Conservation (phyloP, 2,797 vertebrate species). For the Clamator glandarius region DNA sequence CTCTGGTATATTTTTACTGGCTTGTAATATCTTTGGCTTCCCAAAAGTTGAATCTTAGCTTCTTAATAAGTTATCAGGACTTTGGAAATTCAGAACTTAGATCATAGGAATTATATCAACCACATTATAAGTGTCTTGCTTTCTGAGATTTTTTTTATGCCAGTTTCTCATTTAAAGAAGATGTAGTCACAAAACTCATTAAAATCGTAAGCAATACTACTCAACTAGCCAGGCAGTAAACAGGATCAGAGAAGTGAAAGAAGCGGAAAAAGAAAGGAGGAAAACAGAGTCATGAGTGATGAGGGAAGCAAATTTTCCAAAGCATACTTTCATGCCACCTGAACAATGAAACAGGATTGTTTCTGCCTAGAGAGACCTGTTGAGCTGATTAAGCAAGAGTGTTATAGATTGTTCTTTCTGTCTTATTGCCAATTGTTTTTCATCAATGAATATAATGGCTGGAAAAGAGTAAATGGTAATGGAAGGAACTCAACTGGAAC, state of each 20-base stretch:
- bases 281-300: not conserved
- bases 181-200: not conserved
- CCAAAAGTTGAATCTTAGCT: not conserved
- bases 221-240: not conserved
- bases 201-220: not conserved
- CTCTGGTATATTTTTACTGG: not conserved
- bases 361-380: not conserved
- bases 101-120: not conserved
- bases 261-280: not conserved
- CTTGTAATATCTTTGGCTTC: not conserved
- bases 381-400: not conserved
- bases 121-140: not conserved
- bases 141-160: not conserved
- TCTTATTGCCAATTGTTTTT: not conserved
- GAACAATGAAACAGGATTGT: not conserved
- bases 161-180: not conserved
- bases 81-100: not conserved
- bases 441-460: not conserved
- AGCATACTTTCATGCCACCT: accelerated
- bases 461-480: not conserved
- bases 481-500: not conserved
- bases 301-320: not conserved
- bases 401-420: not conserved
- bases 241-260: not conserved
- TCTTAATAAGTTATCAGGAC: not conserved